Percentiles rank a stretch among this genome's conserved stretches.
Evolutionary conservation across 1,140 invertebrate genomes (phyloP).

Genomic region (Oscheius sp.): DNA sequence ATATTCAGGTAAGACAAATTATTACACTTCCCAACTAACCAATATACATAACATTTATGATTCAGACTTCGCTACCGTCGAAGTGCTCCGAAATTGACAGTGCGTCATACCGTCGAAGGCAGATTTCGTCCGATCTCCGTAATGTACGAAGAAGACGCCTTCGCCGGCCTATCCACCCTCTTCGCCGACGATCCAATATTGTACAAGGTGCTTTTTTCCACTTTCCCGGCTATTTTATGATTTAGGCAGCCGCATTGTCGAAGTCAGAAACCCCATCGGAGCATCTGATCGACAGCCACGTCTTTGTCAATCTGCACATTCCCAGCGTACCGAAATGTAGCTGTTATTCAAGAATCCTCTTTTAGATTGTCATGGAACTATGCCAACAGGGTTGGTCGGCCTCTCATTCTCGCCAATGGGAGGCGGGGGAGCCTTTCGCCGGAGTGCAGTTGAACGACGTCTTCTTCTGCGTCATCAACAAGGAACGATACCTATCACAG

Average conservation of each 20-base stretch:
- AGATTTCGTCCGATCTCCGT: slow-evolving; percentile 45
- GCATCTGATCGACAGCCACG: slow-evolving; percentile 22
- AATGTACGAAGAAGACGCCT: slow-evolving; percentile 53
- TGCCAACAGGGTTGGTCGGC: slow-evolving; percentile 28
- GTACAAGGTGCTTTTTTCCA: slow-evolving; percentile 1
- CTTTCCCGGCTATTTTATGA: neutral
- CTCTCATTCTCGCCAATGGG: neutral
- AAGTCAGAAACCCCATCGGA: neutral
- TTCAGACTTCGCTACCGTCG: slow-evolving; percentile 55
- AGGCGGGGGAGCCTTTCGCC: slow-evolving; percentile 35
- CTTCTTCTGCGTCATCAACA: slow-evolving; percentile 25
- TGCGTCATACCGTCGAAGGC: slow-evolving; percentile 50
- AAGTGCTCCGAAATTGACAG: slow-evolving; percentile 45
- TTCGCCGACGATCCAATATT: slow-evolving; percentile 31
- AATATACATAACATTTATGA: no score
- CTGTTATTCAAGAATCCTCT: neutral
- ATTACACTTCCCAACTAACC: slow-evolving; percentile 6
- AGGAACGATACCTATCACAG: slow-evolving; percentile 39
- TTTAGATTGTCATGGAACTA: slow-evolving; percentile 35
- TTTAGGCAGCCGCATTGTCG: neutral
- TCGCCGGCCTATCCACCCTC: slow-evolving; percentile 45
- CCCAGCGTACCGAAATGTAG: neutral
- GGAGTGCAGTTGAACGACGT: slow-evolving; percentile 26
- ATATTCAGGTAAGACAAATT: slow-evolving; percentile 14
- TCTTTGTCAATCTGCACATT: slow-evolving; percentile 22